Base-by-base conservation (phyloP, 2,113 vertebrate species). In the Echinops telfairi region DNA sequence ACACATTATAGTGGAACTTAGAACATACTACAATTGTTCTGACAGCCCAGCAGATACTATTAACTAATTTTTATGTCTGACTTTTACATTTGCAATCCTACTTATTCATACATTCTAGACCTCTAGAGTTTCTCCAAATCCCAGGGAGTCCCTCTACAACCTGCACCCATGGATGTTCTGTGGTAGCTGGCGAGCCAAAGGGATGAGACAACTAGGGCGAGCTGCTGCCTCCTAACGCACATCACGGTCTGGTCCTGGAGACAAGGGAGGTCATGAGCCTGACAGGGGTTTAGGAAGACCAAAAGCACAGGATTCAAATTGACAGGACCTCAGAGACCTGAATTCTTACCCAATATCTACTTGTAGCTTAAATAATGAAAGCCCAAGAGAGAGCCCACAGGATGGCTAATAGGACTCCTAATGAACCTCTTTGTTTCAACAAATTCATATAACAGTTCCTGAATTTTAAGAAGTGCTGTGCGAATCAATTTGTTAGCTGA, bases 401-500 rank as follows among this genome's bases (percentile, higher is more conserved):
- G 94, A 95, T 92, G 83, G 88, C 90, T 96, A 94, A 96, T 93
- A 96, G 88, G 91, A 96, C 95, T 97, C 95, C 86, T 96, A 97
- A 97, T 97, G 95, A 97, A 88, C 89, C 94, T 95, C 92, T 97
- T 96, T 97, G 38, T 93, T 95, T 97, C 93, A 96, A 87, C 75
- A 94, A 83, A 95, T 66, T 91, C 88, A 73, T 93, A 93, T 84
- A 79, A 58, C 57, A 95, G 36, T 82, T 85, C 84, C 88, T 93
- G 94, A 92, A 88, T 97, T 96, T 96, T 96, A 96, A 97, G 97
- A 97, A 96, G 96, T 89, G 25, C 80, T 89, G 88, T 88, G 82
- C 92, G 95, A 96, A 96, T 97, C 92, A 90, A 97, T 96, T 93
- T 87, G 76, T 97, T 96, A 89, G 92, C 96, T 97, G 96, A 97